Conservation (phyloP, 1,140 invertebrate genomes). For the Heliconius eleuchia region DNA sequence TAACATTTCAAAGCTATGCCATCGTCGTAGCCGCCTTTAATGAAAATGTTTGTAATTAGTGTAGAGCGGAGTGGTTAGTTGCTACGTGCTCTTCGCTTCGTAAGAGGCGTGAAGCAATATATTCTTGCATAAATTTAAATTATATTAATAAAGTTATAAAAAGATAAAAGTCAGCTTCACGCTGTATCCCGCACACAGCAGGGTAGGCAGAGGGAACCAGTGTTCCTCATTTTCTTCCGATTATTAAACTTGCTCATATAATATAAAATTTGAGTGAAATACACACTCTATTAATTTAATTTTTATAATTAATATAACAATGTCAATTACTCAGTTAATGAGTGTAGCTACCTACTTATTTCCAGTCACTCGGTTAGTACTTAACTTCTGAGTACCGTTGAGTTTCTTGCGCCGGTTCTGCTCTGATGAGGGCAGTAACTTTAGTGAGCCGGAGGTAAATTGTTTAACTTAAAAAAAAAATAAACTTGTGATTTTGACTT, state of each 20-base stretch:
- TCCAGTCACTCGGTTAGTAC: background rate
- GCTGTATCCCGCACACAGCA: too few relatives aligned
- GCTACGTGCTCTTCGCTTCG: slow-evolving; percentile 8
- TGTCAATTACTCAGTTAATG: background rate
- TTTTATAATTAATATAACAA: background rate
- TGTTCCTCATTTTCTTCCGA: background rate
- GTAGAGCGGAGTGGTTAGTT: background rate
- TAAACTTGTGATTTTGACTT: too few relatives aligned
- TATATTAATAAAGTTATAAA: background rate
- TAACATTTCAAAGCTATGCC: background rate
- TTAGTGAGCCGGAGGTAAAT: too few relatives aligned
- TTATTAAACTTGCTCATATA: background rate
- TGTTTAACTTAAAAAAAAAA: too few relatives aligned
- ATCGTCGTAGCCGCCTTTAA: slow-evolving; percentile 11
- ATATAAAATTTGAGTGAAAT: background rate
- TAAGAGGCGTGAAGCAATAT: slow-evolving; percentile 6
- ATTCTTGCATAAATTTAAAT: background rate
- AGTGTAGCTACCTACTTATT: background rate
- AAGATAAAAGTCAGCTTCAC: too few relatives aligned
- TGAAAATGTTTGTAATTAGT: slow-evolving; percentile 9
- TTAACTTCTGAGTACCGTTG: background rate
- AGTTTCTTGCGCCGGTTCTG: too few relatives aligned
- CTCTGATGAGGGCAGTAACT: too few relatives aligned
- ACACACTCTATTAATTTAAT: background rate
- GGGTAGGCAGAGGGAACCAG: too few relatives aligned